Evolutionary conservation across 2,113 vertebrate genomes (phyloP), one percentile per base, ranked within the genome.

Genomic region (Gulo gulo): DNA sequence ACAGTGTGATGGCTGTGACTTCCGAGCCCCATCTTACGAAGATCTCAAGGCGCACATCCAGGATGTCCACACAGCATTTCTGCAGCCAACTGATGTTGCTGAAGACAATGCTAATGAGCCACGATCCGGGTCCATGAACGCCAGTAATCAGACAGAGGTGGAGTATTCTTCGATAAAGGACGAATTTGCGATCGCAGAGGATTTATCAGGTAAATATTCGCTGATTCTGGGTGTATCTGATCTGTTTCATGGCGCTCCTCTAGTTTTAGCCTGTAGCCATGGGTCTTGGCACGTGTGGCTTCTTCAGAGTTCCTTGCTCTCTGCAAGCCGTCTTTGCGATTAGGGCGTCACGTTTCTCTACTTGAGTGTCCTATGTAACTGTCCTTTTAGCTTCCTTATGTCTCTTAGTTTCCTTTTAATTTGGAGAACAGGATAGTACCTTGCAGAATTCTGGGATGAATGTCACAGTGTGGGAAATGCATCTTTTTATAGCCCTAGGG

Each of bases 1-100:
- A 97, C 99, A 99, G 98, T 99, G 99, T 95, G 99, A 99, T 98
- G 99, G 99, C 98, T 99, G 99, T 96, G 99, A 99, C 99, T 99
- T 99, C 98, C 99, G 99, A 98, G 99, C 99, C 73, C 99, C 99
- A 55, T 99, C 99, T 87, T 99, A 99, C 0, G 99, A 99, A 97
- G 99, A 99, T 97, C 99, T 99, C 91, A 99, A 99, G 98, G 99
- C 99, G 73, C 99, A 99, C 98, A 99, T 99, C 98, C 99, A 99
- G 98, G 99, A 99, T 98, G 99, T 99, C 80, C 99, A 99, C 97
- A 99, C 99, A 0, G 99, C 99, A 39, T 99, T 99, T 98, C 98
- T 99, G 97, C 99, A 99, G 98, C 99, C 99, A 52, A 99, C 99
- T 16, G 99, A 99, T 97, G 99, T 99, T 86, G 99, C 99, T 36